Base-by-base conservation (phyloP, 1,140 invertebrate species). In the Choristoneura fumiferana region DNA sequence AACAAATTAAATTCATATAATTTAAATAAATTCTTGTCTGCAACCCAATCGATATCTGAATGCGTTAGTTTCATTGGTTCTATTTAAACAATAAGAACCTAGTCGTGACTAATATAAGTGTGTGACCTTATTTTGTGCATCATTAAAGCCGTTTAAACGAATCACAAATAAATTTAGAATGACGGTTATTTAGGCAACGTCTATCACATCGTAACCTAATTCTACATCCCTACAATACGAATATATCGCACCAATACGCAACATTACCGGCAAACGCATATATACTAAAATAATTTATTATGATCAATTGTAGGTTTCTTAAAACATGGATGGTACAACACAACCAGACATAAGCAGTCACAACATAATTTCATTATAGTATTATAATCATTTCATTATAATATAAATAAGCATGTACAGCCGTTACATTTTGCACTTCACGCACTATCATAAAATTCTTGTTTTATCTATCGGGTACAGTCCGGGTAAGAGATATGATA, bases 91-190 rank as follows among this genome's bases (percentile, higher is more conserved):
- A 38, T 10, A n/a, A 38, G 9, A 38, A n/a, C 1, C 13, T 38
- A 38, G 13, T 10, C 37, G 13, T 38, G 13, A 61, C 62, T 65
- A 67, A 59, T 62, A 62, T 62, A 62, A 54, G 2, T 61, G 67
- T 68, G 63, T 68, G 66, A 78, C 65, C 52, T 54, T 65, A 62
- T 63, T 78, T 81, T 81, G 78, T 78, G 78, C 78, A 81, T 65
- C 60, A 77, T 81, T 77, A 77, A 81, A 78, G 72, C 74, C 70
- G 67, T 81, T 69, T 40, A 37, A 59, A 17, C 36, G 34, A 40
- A 54, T 64, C 40, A 59, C 35, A 38, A 60, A 53, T 36, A 40
- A 56, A 57, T 59, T 57, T 52, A 43, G 14, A 61, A 58, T 54
- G 35, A 58, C 40, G 49, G 43, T 58, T 60, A 64, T 34, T 75